A percentile compares a stretch with the other conserved stretches of the same genome.
These are phyloP conservation scores for Drosophila gunungcola DNA, from an alignment of 1,140 invertebrate genomes.

Conservation along the genomic window DNA sequence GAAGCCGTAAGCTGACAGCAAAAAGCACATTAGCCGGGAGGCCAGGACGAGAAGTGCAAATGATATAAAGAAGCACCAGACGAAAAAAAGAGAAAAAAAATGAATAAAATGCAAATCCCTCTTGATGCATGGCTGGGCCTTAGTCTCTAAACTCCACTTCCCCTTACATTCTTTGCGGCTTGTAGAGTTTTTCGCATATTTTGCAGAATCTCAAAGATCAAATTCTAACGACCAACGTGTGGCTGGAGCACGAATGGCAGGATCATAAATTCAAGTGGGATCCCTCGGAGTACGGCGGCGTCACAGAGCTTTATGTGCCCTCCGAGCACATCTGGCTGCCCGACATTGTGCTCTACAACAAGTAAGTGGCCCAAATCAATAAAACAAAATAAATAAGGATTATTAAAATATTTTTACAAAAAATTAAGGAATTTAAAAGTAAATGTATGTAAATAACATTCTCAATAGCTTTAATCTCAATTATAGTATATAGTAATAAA, in stretches of 20 bases:
- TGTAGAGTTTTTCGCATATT: conserved; percentile 18
- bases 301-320: conserved; percentile 95
- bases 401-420: too few relatives aligned
- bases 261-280: conserved; percentile 99
- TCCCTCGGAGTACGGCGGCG: conserved; percentile 96
- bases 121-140: conserved; percentile 67
- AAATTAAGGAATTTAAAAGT: too few relatives aligned
- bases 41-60: conserved; percentile 21
- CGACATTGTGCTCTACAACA: conserved; percentile 98
- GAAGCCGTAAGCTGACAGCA: conserved; percentile 76
- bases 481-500: too few relatives aligned
- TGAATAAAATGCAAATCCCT: conserved; percentile 65
- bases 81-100: conserved; percentile 22
- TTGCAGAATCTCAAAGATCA: conserved; percentile 97
- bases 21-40: conserved; percentile 73
- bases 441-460: too few relatives aligned
- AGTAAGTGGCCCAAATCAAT: conserved; percentile 87
- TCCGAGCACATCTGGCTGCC: conserved; percentile 98
- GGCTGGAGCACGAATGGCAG: conserved; percentile 98
- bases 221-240: conserved; percentile 97
- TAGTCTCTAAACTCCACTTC: conserved; percentile 11
- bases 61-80: conserved; percentile 14
- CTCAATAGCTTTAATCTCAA: too few relatives aligned
- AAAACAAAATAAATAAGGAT: neutral
- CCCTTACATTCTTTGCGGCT: conserved; percentile 6